Base-by-base conservation (phyloP, 2,113 vertebrate species). In the Corvus cornix region DNA sequence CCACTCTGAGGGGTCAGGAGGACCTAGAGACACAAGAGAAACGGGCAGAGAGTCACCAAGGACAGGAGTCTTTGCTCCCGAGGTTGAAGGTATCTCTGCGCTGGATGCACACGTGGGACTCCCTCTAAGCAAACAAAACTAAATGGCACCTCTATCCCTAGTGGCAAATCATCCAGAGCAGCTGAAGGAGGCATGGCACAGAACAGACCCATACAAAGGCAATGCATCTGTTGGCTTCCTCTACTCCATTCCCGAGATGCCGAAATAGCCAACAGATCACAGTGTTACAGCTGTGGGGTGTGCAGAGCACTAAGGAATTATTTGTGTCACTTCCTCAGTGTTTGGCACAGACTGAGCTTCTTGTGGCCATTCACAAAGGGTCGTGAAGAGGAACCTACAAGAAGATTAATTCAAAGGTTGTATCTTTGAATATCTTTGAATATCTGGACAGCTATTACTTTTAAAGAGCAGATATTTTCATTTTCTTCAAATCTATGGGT, bases 391-490 rank as follows among this genome's bases (percentile, higher is more conserved):
- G 9, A 89, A 90, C 27, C 31, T 68, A 44, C 27, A 75, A 62
- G 60, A 92, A 80, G n/a, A 80, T 72, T 33, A 44, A 78, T 76
- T 77, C 83, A 91, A 83, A 81, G 51, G 72, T 64, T 72, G 18
- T 68, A 70, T 49, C 46, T 62, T 30, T 72, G n/a, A 66, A 51
- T 97, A 92, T 27, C 35, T 76, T 70, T 49, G 7, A 49, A 62
- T 93, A 96, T 31, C 39, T 89, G 76, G 81, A 56, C 59, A 95
- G 78, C 67, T 89, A 56, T 81, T 89, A 62, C 52, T 95, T 78
- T 88, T 74, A 80, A 83, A 79, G 35, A 84, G 28, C 41, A 91
- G 67, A 27, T 52, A 48, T 60, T 86, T 73, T 62, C 35, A 22
- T 41, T 72, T 87, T 49, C 64, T 76, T 27, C 35, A 87, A 77